Evolutionary conservation across 2,888 invertebrate species (phyloP), one percentile per base, ranked within the genome.

Genomic region (Tiliacea citrago): DNA sequence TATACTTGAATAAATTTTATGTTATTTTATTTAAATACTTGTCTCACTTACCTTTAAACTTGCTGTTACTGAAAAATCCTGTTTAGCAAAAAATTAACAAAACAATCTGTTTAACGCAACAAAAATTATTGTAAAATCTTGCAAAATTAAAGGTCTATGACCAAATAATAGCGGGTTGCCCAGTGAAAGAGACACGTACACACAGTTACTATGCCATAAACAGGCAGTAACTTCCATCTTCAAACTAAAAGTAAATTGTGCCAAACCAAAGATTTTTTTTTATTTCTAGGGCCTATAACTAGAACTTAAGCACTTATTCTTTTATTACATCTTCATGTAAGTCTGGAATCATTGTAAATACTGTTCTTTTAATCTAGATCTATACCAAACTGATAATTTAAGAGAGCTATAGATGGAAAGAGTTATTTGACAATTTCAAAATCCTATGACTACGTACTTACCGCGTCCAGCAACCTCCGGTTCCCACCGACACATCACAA

Each of bases 401-500:
- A n/a, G 39, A 35, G 6, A 51, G 12, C 12, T 39, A 24, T 42
- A 53, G 5, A n/a, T 16, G 13, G 13, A 13, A 42, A 7, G 39
- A 53, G 45, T n/a, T 49, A 18, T 12, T 13, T 39, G 55, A 62
- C 69, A 79, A 86, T 58, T 82, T 74, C 77, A 68, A 72, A 68
- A 73, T 67, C 73, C 65, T 88, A 88, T 62, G 57, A 35, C 83
- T 88, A 88, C 21, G 68, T 82, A 88, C 88, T 88, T 81, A 88
- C 88, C 88, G 69, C 69, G 57, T 51, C 16, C 86, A 58, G 47
- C 76, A 63, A 62, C 16, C 53, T 68, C 18, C 24, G 24, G 39
- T 1, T 12, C 45, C 42, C 63, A 47, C 63, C 61, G 6, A 47
- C 18, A 66, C 21, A 68, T 61, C 73, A 81, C 74, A 68, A 39